Evolutionary conservation across 2,888 invertebrate genomes (phyloP).

Genomic region (Chloromyia formosa): DNA sequence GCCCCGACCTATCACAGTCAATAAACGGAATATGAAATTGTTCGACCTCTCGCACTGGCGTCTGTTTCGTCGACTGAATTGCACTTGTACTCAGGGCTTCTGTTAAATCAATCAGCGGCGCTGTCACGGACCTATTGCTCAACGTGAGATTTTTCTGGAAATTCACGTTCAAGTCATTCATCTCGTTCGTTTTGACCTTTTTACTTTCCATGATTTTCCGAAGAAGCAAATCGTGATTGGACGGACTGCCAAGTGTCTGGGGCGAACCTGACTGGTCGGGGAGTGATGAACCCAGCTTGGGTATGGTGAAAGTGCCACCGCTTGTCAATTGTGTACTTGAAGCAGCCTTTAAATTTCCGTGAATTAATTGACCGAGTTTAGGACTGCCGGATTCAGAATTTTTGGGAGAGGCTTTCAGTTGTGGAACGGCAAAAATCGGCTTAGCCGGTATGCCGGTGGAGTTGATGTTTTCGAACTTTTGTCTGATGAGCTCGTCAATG

Average conservation of each 20-base stretch:
- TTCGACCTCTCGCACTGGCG: constrained; percentile 48
- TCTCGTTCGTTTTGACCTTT: constrained; percentile 20
- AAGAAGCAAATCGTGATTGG: constrained; percentile 48
- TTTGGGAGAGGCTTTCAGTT: constrained; percentile 15
- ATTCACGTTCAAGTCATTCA: constrained; percentile 11
- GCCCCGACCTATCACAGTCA: constrained; percentile 56
- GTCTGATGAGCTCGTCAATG: constrained; percentile 42
- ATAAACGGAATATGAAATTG: constrained; percentile 60
- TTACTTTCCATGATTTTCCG: constrained; percentile 48
- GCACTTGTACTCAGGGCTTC: constrained; percentile 58
- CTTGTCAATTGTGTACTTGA: neutral
- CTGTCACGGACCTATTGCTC: neutral
- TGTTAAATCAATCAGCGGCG: constrained; percentile 63
- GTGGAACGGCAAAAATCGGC: constrained; percentile 43
- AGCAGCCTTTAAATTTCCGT: neutral
- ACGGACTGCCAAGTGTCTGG: constrained; percentile 46
- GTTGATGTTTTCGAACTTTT: constrained; percentile 41
- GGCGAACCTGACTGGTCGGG: neutral
- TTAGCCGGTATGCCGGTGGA: constrained; percentile 3
- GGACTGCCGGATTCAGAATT: constrained; percentile 31
- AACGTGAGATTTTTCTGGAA: constrained; percentile 14
- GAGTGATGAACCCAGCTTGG: constrained; percentile 40
- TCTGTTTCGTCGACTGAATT: constrained; percentile 48
- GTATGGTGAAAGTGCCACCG: constrained; percentile 27
- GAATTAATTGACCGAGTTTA: constrained; percentile 31